Percentiles rank a stretch among this genome's conserved stretches.
These are phyloP conservation scores for Coluber constrictor DNA, from an alignment of 2,797 vertebrate species.

Conservation along the genomic window DNA sequence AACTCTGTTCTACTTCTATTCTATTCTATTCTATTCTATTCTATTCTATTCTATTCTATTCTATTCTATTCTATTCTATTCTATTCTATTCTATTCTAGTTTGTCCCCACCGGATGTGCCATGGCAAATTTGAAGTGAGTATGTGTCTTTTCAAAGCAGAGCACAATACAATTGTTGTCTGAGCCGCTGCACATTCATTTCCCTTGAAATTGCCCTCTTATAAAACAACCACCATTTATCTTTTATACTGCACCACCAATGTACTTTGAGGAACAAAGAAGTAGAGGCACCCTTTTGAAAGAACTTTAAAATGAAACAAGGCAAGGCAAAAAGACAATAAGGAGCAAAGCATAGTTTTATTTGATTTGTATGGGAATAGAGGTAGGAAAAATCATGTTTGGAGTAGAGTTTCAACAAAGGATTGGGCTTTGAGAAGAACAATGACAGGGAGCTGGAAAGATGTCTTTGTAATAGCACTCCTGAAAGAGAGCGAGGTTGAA, in stretches of 20 bases:
- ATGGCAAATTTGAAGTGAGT: not conserved
- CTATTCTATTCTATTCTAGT: too few species aligned
- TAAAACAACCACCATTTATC: constrained; percentile 16
- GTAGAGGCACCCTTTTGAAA: not conserved
- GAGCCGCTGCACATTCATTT: not conserved
- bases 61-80: too few species aligned
- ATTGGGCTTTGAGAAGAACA: not conserved
- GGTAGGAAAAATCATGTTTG: not conserved
- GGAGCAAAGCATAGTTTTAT: not conserved
- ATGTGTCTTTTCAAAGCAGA: constrained; percentile 1
- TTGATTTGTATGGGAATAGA: not conserved
- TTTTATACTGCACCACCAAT: constrained; percentile 26
- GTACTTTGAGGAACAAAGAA: constrained; percentile 10
- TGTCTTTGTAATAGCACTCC: not conserved
- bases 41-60: too few species aligned
- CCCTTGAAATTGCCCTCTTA: constrained; percentile 22
- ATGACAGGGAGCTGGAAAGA: too few species aligned
- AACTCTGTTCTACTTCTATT: too few species aligned
- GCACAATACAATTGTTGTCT: not conserved
- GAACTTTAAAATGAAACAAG: not conserved
- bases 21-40: too few species aligned
- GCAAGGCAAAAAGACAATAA: not conserved
- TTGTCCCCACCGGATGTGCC: not conserved
- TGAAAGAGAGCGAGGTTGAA: not conserved
- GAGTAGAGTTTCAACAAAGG: not conserved